Evolutionary conservation across 2,113 vertebrate genomes (phyloP).

Genomic region (Verasper variegatus): DNA sequence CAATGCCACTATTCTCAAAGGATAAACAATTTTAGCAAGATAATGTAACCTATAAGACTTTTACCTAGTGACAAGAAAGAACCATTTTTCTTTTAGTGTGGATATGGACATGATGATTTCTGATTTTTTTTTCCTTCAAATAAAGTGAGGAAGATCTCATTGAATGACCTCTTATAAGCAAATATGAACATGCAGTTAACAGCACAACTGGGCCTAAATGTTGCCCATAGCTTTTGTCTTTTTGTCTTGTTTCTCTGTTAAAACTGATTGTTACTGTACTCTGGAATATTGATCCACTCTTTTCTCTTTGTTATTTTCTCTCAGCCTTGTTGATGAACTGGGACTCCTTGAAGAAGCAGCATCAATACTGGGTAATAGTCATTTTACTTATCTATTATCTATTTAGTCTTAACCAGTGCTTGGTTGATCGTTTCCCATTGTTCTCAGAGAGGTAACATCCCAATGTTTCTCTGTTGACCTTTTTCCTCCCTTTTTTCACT

Average conservation of each 20-base stretch:
- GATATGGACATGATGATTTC: background rate
- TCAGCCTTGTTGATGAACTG: slow-evolving; percentile 77
- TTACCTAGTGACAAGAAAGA: no score
- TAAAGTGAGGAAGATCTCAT: no score
- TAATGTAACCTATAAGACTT: no score
- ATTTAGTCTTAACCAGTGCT: background rate
- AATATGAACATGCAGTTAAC: no score
- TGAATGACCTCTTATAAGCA: no score
- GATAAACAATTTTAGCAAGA: no score
- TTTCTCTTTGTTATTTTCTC: slow-evolving; percentile 5
- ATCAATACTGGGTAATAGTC: slow-evolving; percentile 79
- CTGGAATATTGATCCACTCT: background rate
- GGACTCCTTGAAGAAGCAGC: slow-evolving; percentile 83
- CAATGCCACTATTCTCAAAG: no score
- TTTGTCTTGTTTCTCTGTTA: background rate
- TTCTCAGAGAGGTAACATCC: background rate
- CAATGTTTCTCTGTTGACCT: background rate
- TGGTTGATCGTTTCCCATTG: background rate
- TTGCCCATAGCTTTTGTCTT: no score
- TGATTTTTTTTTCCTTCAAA: no score
- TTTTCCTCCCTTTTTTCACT: no score
- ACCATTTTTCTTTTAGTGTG: no score
- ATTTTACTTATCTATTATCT: background rate
- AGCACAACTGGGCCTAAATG: no score
- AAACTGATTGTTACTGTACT: background rate